Conservation (phyloP, 2,797 vertebrate species). For the Lacerta viridis region DNA sequence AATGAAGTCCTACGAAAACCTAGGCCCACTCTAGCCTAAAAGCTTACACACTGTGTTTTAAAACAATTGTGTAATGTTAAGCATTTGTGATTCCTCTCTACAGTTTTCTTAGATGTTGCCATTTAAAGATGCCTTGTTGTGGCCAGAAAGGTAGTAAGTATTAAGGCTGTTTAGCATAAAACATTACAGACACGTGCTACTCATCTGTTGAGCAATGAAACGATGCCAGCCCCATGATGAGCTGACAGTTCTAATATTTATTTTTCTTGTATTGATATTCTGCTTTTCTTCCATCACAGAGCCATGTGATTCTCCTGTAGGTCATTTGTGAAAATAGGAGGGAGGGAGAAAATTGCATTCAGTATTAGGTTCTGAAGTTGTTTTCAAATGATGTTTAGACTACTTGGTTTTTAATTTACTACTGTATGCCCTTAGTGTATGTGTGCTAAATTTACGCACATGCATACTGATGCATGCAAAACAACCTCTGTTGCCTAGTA, state of each 20-base stretch:
- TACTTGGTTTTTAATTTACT: background rate
- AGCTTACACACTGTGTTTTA: background rate
- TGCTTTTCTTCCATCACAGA: too few species aligned
- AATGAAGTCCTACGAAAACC: background rate
- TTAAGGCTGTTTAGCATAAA: background rate
- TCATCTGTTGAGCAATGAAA: background rate
- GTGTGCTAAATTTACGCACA: background rate
- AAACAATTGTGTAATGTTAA: background rate
- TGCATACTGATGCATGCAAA: too few species aligned
- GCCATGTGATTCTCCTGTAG: background rate
- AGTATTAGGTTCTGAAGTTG: background rate
- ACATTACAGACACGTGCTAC: background rate
- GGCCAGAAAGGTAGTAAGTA: background rate
- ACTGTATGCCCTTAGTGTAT: background rate
- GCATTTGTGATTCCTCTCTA: background rate
- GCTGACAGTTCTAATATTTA: background rate
- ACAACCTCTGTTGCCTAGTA: background rate
- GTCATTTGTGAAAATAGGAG: background rate
- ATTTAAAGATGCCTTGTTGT: background rate
- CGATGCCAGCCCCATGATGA: background rate
- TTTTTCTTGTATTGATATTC: too few species aligned
- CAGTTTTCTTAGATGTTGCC: background rate
- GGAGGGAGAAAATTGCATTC: background rate
- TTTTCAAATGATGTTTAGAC: too few species aligned
- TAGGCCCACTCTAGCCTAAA: background rate